These are phyloP conservation scores for Drosophila albomicans DNA, from an alignment of 1,140 invertebrate genomes.

Conservation along the genomic window DNA sequence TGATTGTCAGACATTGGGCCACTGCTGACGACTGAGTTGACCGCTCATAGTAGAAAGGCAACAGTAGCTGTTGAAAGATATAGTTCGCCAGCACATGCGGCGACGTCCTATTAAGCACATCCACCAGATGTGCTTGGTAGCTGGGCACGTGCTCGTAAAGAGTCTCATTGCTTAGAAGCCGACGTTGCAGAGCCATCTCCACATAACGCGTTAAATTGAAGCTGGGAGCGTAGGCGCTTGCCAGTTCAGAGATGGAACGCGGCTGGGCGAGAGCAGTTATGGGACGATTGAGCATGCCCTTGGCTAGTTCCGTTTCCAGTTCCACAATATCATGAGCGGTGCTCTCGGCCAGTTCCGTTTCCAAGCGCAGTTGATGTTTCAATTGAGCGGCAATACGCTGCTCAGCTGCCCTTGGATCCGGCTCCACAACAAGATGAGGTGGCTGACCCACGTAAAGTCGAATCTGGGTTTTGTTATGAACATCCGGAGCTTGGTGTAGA, in stretches of 20 bases:
- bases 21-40: slow-evolving; percentile 14
- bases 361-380: slow-evolving; percentile 49
- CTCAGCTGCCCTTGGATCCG: slow-evolving; percentile 14
- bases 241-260: slow-evolving; percentile 43
- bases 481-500: slow-evolving; percentile 44
- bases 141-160: slow-evolving; percentile 66
- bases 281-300: slow-evolving; percentile 42
- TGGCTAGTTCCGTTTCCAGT: slow-evolving; percentile 48
- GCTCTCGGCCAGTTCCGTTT: slow-evolving; percentile 25
- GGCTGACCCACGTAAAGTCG: slow-evolving; percentile 71
- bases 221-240: slow-evolving; percentile 14
- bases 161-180: slow-evolving; percentile 34
- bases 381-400: slow-evolving; percentile 30
- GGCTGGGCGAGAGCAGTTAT: slow-evolving; percentile 43
- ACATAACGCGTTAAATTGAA: slow-evolving; percentile 64
- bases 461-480: slow-evolving; percentile 21
- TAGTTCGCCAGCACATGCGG: slow-evolving; percentile 62
- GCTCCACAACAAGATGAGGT: slow-evolving; percentile 8
- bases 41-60: slow-evolving; percentile 58
- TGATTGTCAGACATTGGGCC: slow-evolving; percentile 53
- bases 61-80: slow-evolving; percentile 62
- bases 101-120: slow-evolving; percentile 30
- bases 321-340: slow-evolving; percentile 54
- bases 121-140: slow-evolving; percentile 54
- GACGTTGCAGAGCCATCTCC: slow-evolving; percentile 52